phyloP scores from a whole-genome alignment of 2,888 invertebrate species.

The Epirrhoe tristata region DNA sequence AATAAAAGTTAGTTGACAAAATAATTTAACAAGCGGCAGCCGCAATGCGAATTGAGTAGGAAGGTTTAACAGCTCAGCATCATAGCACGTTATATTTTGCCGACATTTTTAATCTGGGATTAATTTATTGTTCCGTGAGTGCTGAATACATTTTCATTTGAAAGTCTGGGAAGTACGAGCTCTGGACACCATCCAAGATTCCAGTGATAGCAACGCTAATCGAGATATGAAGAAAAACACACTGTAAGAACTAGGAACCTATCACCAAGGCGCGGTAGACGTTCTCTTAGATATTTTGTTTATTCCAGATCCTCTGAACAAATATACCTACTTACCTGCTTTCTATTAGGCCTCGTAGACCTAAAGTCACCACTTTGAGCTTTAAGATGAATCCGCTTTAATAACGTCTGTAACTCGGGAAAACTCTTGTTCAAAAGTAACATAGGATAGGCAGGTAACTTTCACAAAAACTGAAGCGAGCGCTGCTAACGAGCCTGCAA shows the following conservation, averaged over 20 bases:
- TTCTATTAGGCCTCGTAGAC: too few relatives aligned
- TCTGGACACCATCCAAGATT: conserved; percentile 59
- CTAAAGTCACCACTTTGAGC: too few relatives aligned
- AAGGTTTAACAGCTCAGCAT: background rate
- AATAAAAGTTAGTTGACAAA: conserved; percentile 23
- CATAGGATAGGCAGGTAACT: background rate
- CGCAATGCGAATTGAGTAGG: conserved; percentile 2
- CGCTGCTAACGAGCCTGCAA: conserved; percentile 1
- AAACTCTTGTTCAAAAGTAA: background rate
- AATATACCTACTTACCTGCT: too few relatives aligned
- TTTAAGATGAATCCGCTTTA: too few relatives aligned
- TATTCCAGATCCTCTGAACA: too few relatives aligned
- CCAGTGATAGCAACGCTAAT: conserved; percentile 46
- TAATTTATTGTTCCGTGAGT: conserved; percentile 13
- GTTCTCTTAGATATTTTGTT: too few relatives aligned
- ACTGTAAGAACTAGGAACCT: background rate
- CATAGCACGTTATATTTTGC: background rate
- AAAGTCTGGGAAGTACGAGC: conserved; percentile 36
- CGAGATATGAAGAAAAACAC: background rate
- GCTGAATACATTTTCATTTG: conserved; percentile 47
- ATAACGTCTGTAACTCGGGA: too few relatives aligned
- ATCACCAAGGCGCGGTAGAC: too few relatives aligned
- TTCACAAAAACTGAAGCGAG: conserved; percentile 2
- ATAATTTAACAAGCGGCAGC: conserved; percentile 19
- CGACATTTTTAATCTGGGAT: conserved; percentile 1